These are phyloP conservation scores for Oreotrochilus melanogaster DNA, from an alignment of 2,113 vertebrate genomes.

Conservation along the genomic window DNA sequence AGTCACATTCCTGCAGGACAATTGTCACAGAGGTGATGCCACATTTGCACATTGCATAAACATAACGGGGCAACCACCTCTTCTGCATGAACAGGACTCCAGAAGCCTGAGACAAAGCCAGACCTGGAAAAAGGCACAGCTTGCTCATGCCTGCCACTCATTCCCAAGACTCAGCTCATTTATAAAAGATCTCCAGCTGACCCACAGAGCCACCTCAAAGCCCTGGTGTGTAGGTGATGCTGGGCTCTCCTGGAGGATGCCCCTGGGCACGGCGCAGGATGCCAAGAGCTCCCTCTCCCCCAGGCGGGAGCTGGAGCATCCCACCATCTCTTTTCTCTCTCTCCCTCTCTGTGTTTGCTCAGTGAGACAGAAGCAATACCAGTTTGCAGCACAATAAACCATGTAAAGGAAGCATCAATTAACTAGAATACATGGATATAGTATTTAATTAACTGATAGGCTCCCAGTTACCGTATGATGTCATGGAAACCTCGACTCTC, in stretches of 20 bases:
- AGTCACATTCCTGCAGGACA: neutral
- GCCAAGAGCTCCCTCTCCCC: slow-evolving; percentile 57
- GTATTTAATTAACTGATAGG: slow-evolving; percentile 80
- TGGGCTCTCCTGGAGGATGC: neutral
- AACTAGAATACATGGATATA: slow-evolving; percentile 87
- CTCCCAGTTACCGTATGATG: slow-evolving; percentile 71
- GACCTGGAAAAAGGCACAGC: neutral
- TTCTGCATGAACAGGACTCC: neutral
- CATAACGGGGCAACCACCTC: accelerated
- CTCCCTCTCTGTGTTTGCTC: slow-evolving; percentile 91
- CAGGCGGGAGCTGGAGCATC: slow-evolving; percentile 81
- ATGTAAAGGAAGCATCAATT: slow-evolving; percentile 93
- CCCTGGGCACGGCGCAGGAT: neutral
- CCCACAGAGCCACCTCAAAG: neutral
- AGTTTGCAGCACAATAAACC: slow-evolving; percentile 94
- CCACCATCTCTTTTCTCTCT: slow-evolving; percentile 80
- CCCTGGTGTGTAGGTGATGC: neutral
- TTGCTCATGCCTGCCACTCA: neutral
- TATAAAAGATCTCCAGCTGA: slow-evolving; percentile 34
- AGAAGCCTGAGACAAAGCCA: neutral
- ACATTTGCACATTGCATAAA: accelerated
- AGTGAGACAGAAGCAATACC: slow-evolving; percentile 91
- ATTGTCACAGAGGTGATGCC: neutral
- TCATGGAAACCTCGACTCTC: slow-evolving; percentile 71
- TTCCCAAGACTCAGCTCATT: slow-evolving; percentile 1